A percentile compares a stretch with the other conserved stretches of the same genome.
These are phyloP conservation scores for Resseliella maxima DNA, from an alignment of 2,888 invertebrate species.

Conservation along the genomic window DNA sequence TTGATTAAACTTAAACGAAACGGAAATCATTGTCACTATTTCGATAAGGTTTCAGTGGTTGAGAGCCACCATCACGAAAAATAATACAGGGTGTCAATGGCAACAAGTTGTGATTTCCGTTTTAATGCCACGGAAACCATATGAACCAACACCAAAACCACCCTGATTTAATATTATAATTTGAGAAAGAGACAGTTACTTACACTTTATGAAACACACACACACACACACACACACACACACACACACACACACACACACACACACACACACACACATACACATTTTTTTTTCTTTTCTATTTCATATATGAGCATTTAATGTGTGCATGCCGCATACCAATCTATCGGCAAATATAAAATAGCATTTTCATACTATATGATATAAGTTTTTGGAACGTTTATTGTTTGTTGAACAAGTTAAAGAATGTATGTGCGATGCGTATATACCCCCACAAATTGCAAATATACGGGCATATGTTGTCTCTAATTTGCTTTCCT, in stretches of 20 bases:
- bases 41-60: not conserved
- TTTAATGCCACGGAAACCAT: not conserved
- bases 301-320: not conserved
- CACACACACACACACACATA: not conserved
- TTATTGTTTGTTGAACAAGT: conserved; percentile 19
- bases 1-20: conserved; percentile 22
- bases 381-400: not conserved
- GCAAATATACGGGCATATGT: not conserved
- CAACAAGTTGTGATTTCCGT: not conserved
- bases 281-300: too few relatives aligned
- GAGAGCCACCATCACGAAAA: not conserved
- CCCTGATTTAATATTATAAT: conserved; percentile 51
- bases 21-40: conserved; percentile 11
- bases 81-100: not conserved
- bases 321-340: not conserved
- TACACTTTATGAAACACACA: conserved; percentile 12
- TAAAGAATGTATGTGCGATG: not conserved
- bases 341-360: not conserved
- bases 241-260: not conserved
- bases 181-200: not conserved
- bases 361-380: not conserved
- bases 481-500: conserved; percentile 10
- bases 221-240: not conserved
- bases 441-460: not conserved
- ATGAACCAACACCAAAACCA: not conserved